A percentile compares a stretch with the other conserved stretches of the same genome.
Conservation (phyloP, 2,113 vertebrate species). For the Dipodomys merriami region DNA sequence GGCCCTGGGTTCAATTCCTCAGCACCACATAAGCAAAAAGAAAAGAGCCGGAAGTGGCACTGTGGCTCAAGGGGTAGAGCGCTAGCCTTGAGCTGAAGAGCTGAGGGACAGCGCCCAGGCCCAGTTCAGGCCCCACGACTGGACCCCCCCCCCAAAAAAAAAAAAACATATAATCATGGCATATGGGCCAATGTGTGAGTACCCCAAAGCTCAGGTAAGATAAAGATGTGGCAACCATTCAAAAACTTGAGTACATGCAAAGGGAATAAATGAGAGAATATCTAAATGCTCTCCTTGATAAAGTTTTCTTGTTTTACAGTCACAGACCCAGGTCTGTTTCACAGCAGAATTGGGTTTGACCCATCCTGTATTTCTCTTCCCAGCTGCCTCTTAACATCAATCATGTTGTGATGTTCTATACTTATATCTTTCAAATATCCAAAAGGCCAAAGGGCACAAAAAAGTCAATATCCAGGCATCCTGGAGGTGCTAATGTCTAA, state of each 20-base stretch:
- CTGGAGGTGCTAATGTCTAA: neutral
- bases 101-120: too few species aligned
- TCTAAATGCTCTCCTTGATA: neutral
- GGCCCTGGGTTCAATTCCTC: too few species aligned
- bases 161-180: neutral
- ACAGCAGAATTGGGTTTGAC: neutral
- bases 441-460: neutral
- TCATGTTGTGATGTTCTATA: neutral
- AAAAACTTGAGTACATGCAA: constrained; percentile 12
- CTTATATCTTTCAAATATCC: neutral
- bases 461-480: neutral
- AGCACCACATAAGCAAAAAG: too few species aligned
- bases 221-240: constrained; percentile 11
- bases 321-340: neutral
- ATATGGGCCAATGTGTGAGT: neutral
- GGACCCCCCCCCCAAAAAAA: neutral
- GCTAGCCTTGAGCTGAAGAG: too few species aligned
- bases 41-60: too few species aligned
- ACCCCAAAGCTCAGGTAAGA: constrained; percentile 17
- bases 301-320: neutral
- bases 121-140: too few species aligned
- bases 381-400: neutral
- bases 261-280: neutral
- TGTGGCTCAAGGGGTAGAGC: too few species aligned
- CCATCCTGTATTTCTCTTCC: constrained; percentile 11